Evolutionary conservation across 1,140 invertebrate genomes (phyloP).

Genomic region (Pseudoatta argentina): DNA sequence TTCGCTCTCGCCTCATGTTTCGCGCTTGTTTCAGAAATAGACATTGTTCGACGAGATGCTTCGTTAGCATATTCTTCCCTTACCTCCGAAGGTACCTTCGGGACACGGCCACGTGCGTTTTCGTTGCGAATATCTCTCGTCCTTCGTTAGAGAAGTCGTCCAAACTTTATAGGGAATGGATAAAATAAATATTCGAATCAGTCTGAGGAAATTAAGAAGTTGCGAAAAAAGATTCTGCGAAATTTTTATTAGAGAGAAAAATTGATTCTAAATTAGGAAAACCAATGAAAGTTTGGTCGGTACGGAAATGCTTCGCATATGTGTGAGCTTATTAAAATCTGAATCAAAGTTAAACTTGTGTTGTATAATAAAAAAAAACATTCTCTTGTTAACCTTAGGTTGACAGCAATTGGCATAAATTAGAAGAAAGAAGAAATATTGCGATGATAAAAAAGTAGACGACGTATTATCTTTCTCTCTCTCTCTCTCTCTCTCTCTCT

Average conservation of each 20-base stretch:
- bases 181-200: conserved; percentile 22
- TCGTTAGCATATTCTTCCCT: conserved; percentile 57
- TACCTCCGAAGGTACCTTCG: conserved; percentile 1
- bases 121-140: background rate
- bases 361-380: background rate
- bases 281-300: conserved; percentile 5
- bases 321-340: background rate
- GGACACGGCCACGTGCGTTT: background rate
- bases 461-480: background rate
- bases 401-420: background rate
- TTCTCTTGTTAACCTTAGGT: background rate
- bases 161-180: background rate
- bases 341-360: conserved; percentile 12
- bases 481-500: background rate
- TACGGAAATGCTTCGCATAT: background rate
- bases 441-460: background rate
- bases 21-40: conserved; percentile 61
- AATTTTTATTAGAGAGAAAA: conserved; percentile 9
- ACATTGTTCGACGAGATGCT: conserved; percentile 59
- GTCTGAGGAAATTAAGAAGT: background rate
- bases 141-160: conserved; percentile 19
- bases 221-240: background rate
- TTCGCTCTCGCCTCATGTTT: conserved; percentile 37
- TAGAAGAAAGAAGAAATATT: background rate
- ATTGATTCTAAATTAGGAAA: background rate